A percentile compares a stretch with the other conserved stretches of the same genome.
phyloP scores from a whole-genome alignment of 2,888 invertebrate genomes.

The Mycalesis mineus region DNA sequence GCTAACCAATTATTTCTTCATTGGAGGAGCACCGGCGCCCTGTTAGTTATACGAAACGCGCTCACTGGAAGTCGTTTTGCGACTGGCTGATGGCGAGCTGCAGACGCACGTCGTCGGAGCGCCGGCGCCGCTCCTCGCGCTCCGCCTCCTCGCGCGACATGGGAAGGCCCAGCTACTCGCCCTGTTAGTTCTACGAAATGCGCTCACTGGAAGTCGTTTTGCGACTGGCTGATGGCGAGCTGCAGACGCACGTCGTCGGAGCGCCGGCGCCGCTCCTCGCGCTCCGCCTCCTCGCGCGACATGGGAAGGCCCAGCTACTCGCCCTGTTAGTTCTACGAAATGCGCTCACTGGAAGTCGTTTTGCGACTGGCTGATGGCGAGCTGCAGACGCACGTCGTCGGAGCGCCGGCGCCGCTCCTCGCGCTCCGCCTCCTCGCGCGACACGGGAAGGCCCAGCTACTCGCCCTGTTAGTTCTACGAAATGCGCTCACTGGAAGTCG shows the following conservation, averaged over 20 bases:
- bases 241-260: conserved; percentile 98
- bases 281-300: conserved; percentile 98
- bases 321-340: conserved; percentile 61
- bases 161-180: conserved; percentile 98
- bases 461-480: conserved; percentile 80
- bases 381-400: conserved; percentile 96
- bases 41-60: too few species aligned
- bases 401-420: conserved; percentile 95
- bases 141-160: conserved; percentile 99
- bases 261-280: conserved; percentile 94
- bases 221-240: conserved; percentile 95
- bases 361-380: conserved; percentile 96
- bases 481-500: conserved; percentile 87
- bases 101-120: conserved; percentile 96
- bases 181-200: too few species aligned
- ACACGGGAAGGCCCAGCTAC: conserved; percentile 98
- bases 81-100: conserved; percentile 97
- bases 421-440: conserved; percentile 96
- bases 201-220: conserved; percentile 91
- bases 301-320: conserved; percentile 99
- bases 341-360: conserved; percentile 90
- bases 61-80: conserved; percentile 93
- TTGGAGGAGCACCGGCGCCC: too few species aligned
- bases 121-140: conserved; percentile 94
- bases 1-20: too few species aligned